Evolutionary conservation across 2,888 invertebrate genomes (phyloP).

Genomic region (Chaitophorus viminalis): DNA sequence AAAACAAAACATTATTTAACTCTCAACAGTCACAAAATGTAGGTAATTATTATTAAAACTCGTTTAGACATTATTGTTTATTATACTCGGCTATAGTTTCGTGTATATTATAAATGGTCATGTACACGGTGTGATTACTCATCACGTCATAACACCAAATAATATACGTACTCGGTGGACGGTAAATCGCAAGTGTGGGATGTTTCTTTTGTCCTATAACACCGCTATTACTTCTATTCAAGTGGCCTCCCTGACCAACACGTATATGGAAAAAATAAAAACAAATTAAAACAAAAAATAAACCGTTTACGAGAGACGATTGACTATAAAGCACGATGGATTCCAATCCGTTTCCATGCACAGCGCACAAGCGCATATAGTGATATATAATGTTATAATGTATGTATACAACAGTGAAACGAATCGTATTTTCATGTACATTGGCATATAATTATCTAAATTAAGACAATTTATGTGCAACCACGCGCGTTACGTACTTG

Average conservation of each 20-base stretch:
- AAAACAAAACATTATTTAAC: too few relatives aligned
- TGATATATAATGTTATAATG: too few relatives aligned
- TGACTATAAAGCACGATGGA: not conserved
- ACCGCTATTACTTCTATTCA: conserved; percentile 42
- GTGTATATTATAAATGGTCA: not conserved
- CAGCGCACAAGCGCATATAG: too few relatives aligned
- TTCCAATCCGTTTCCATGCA: not conserved
- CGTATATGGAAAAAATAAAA: not conserved
- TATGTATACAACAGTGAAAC: too few relatives aligned
- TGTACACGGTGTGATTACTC: not conserved
- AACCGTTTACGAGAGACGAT: not conserved
- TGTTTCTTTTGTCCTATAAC: conserved; percentile 63
- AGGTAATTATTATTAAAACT: too few relatives aligned
- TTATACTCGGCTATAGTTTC: not conserved
- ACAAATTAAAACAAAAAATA: not conserved
- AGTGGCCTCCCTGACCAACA: conserved; percentile 29
- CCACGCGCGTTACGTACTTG: too few relatives aligned
- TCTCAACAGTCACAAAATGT: too few relatives aligned
- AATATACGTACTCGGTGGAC: conserved; percentile 81
- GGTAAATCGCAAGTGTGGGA: conserved; percentile 85
- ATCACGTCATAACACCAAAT: not conserved
- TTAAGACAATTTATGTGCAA: too few relatives aligned
- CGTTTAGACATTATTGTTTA: too few relatives aligned
- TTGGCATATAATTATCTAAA: too few relatives aligned
- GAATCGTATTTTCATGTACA: too few relatives aligned